Base-by-base conservation (phyloP, 2,888 invertebrate species). In the Drosophila leonis region DNA sequence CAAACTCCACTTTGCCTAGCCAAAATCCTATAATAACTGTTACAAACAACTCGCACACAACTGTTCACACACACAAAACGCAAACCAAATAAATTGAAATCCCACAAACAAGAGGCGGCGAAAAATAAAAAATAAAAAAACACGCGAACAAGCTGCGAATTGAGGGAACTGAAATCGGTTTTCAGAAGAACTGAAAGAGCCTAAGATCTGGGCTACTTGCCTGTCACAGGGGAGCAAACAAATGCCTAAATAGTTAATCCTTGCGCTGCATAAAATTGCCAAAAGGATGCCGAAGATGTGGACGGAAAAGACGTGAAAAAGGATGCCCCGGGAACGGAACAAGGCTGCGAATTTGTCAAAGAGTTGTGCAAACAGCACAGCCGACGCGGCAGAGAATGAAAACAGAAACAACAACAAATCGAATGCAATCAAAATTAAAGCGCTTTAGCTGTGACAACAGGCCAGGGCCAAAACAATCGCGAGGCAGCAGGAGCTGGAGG, bases 351-450 rank as follows among this genome's bases (percentile, higher is more conserved):
- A 88, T 85, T 83, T 83, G 85, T 83, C 84, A 86, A 85, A 87
- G 85, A 84, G 84, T 82, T 87, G 87, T 76, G 87, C 84, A 84
- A 78, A 82, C 75, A 77, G 49, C 66, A 60, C 66, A 60, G 33
- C 54, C 57, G 29, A 57, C 56, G 70, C 69, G 63, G 62, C 52
- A 46, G 57, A 60, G 52, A 56, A 18, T 65, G 52, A 65, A 63
- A 65, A 39, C 63, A 66, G n/a, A 29, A 60, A 48, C 69, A 78
- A 67, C 73, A 86, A 83, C 82, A 82, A 83, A 86, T 84, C 88
- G 82, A 78, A 88, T 83, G 84, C 88, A 89, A 88, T 88, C 88
- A 85, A 88, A 89, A 88, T 85, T 89, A 89, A 88, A 88, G 88
- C 88, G 86, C 84, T 86, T 81, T 84, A 83, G 78, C 85, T 89